phyloP scores from a whole-genome alignment of 2,113 vertebrate species.

The Pandion haliaetus region DNA sequence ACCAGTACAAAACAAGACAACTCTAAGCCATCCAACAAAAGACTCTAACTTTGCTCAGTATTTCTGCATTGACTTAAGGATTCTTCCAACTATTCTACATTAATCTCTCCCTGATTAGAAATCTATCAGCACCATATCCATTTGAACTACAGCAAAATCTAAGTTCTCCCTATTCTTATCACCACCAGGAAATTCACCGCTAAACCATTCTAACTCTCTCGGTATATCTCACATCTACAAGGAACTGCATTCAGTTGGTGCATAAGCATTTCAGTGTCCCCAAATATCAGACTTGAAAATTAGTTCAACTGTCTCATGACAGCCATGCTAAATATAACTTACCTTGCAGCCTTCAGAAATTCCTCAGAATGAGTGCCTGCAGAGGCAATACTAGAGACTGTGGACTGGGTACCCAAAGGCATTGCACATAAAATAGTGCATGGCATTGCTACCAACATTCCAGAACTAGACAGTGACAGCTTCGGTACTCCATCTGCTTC shows the following conservation, averaged over 20 bases:
- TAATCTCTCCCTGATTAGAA: background rate
- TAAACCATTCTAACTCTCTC: background rate
- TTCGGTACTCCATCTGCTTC: background rate
- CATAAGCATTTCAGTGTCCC: background rate
- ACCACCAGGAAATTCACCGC: background rate
- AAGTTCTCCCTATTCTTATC: background rate
- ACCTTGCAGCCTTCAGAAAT: background rate
- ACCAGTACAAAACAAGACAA: background rate
- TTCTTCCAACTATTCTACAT: background rate
- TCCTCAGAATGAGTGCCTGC: background rate
- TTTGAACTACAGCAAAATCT: background rate
- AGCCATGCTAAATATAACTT: background rate
- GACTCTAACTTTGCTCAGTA: background rate
- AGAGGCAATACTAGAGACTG: background rate
- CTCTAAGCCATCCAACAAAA: background rate
- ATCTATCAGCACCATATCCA: background rate
- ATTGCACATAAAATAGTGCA: rapidly evolving
- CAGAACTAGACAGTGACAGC: background rate
- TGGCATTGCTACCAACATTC: no score
- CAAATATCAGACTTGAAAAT: background rate
- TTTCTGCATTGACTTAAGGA: background rate
- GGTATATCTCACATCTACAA: background rate
- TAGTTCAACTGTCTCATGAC: background rate
- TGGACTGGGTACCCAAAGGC: background rate
- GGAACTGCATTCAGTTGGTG: background rate